Conservation (phyloP, 2,888 invertebrate genomes). For the Hydrotaea diabolus region DNA sequence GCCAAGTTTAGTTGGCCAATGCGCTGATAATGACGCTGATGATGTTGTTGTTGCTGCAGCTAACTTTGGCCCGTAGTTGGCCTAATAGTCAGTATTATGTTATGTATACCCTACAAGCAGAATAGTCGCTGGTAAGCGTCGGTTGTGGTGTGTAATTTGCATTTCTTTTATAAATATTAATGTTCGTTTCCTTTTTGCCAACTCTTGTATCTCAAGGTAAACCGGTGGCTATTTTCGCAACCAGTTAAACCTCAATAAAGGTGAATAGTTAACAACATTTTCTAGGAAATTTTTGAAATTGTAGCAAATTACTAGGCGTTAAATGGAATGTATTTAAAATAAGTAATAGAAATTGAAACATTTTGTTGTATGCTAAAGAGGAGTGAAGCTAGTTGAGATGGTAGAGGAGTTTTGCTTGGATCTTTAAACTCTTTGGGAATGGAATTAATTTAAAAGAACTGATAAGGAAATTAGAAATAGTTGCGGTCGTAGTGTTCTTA, state of each 20-base stretch:
- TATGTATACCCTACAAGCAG: neutral
- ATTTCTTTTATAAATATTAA: slow-evolving; percentile 34
- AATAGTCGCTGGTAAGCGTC: slow-evolving; percentile 1
- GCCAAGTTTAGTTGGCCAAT: slow-evolving; percentile 10
- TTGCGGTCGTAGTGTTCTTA: too few relatives aligned
- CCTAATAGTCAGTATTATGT: neutral
- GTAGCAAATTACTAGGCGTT: slow-evolving; percentile 2
- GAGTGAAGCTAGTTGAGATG: too few relatives aligned
- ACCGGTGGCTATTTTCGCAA: neutral
- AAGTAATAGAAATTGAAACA: too few relatives aligned
- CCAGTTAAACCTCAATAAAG: neutral
- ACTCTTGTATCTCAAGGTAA: neutral
- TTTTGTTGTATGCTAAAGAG: too few relatives aligned
- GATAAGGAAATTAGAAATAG: too few relatives aligned
- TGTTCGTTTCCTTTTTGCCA: neutral
- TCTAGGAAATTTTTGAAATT: neutral
- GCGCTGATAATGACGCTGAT: neutral
- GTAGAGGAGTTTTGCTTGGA: too few relatives aligned
- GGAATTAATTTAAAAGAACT: too few relatives aligned
- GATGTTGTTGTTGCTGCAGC: neutral
- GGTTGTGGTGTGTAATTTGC: slow-evolving; percentile 6
- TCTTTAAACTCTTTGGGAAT: too few relatives aligned
- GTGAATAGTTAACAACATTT: neutral
- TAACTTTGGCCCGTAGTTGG: neutral
- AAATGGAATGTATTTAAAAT: neutral